Evolutionary conservation across 2,888 invertebrate species (phyloP), one percentile per base, ranked within the genome.

Genomic region (Stictocephala bisonia): DNA sequence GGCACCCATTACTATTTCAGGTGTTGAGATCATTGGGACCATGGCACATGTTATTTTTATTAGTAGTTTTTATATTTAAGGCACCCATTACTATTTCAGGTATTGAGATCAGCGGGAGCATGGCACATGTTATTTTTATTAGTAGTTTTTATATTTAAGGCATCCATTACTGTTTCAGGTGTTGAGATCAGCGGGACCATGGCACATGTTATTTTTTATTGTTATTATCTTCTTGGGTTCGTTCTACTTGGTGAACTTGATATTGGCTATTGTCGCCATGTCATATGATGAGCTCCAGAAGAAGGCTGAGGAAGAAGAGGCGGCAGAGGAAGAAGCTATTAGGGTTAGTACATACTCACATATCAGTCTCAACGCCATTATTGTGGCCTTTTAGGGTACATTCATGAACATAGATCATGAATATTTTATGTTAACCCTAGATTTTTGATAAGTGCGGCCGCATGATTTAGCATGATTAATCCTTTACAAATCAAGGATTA

Each of bases 181-280:
- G 81, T 88, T 99, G 83, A 89, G 97, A 85, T 94, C 97, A 79
- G 96, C 96, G 81, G 98, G 98, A 77, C 96, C 97, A 77, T 96
- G 95, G 95, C 97, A 99, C 86, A 96, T 97, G 90, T 86, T 97
- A 83, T 99, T 98, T 89, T 99, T 99, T 88, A 95, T 98, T 83
- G 94, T 98, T 81, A 97, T 98, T 85, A 98, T 99, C 87, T 96
- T 99, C 88, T 90, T 99, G 85, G 98, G 98, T 82, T 98, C 97
- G 78, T 98, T 97, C 89, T 99, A 98, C 88, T 92, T 99, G 84
- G 96, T 99, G 84, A 99, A 99, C 88, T 91, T 99, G 89, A 99
- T 98, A 86, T 92, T 99, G 89, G 98, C 98, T 85, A 98, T 99
- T 86, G 98, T 98, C 86, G 97, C 98, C 82, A 98, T 98, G 97